These are phyloP conservation scores for Notolabrus celidotus DNA, from an alignment of 2,797 vertebrate genomes.

Conservation along the genomic window DNA sequence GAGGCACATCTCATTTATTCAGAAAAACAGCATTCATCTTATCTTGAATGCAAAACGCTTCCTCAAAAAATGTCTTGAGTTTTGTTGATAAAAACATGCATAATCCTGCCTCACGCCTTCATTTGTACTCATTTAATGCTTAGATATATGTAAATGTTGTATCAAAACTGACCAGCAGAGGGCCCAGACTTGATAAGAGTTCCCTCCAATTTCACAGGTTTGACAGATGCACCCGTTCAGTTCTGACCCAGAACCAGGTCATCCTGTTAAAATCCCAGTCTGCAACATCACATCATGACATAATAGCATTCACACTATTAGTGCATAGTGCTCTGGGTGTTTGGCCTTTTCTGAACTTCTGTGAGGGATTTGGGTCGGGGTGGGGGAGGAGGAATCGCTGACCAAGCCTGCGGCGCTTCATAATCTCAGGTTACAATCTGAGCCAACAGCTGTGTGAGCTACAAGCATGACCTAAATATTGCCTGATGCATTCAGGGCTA, in stretches of 20 bases:
- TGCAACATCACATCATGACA: constrained; percentile 44
- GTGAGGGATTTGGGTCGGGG: constrained; percentile 55
- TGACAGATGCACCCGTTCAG: constrained; percentile 13
- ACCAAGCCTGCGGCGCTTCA: constrained; percentile 53
- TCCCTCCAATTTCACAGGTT: not conserved
- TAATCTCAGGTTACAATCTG: constrained; percentile 79
- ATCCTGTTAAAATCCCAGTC: constrained; percentile 43
- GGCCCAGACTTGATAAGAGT: constrained; percentile 23
- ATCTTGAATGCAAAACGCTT: no score
- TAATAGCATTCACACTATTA: constrained; percentile 44
- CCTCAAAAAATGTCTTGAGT: no score
- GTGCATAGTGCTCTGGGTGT: constrained; percentile 20
- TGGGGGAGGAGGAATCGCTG: constrained; percentile 46
- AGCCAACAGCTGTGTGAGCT: constrained; percentile 72
- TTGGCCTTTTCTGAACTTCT: constrained; percentile 41
- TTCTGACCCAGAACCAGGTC: constrained; percentile 50
- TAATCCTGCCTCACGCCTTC: not conserved
- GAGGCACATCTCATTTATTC: no score
- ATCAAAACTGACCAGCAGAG: constrained; percentile 59
- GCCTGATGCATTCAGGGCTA: constrained; percentile 58
- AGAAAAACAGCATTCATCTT: no score
- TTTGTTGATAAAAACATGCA: not conserved
- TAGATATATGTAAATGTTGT: constrained; percentile 11
- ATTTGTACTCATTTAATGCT: not conserved
- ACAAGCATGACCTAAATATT: constrained; percentile 77